Evolutionary conservation across 2,797 vertebrate genomes (phyloP).

Genomic region (Okamejei kenojei): DNA sequence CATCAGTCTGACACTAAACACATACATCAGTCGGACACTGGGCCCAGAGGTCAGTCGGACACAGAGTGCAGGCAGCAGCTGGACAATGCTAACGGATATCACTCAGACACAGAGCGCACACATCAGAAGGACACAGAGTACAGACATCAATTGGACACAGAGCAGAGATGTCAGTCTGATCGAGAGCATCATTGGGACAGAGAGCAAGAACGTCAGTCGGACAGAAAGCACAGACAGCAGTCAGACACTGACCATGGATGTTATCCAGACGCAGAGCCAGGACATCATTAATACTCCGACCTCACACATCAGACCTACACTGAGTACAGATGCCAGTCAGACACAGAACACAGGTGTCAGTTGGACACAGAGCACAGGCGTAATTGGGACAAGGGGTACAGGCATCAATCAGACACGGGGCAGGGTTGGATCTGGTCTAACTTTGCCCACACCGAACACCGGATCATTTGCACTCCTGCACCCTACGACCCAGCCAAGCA

Average conservation of each 20-base stretch:
- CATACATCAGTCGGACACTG: not conserved
- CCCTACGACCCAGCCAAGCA: not conserved
- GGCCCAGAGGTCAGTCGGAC: not conserved
- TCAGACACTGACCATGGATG: not conserved
- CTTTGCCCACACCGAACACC: not conserved
- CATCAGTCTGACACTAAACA: not conserved
- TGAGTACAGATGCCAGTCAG: not conserved
- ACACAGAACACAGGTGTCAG: not conserved
- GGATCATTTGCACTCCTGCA: not conserved
- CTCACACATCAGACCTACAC: not conserved
- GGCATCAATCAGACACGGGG: no score
- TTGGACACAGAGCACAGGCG: not conserved
- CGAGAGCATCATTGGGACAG: no score
- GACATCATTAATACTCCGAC: no score
- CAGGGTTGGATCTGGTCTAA: not conserved
- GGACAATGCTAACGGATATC: no score
- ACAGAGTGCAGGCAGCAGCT: no score
- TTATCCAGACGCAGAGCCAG: not conserved
- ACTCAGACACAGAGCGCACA: no score
- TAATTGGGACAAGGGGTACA: not conserved
- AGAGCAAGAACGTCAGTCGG: no score
- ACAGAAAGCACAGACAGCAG: no score
- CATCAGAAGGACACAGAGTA: no score
- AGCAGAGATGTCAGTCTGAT: no score
- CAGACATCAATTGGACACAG: no score